Percentiles rank a stretch among this genome's conserved stretches.
phyloP scores from a whole-genome alignment of 1,140 invertebrate species.

The Drosophila equinoxialis region DNA sequence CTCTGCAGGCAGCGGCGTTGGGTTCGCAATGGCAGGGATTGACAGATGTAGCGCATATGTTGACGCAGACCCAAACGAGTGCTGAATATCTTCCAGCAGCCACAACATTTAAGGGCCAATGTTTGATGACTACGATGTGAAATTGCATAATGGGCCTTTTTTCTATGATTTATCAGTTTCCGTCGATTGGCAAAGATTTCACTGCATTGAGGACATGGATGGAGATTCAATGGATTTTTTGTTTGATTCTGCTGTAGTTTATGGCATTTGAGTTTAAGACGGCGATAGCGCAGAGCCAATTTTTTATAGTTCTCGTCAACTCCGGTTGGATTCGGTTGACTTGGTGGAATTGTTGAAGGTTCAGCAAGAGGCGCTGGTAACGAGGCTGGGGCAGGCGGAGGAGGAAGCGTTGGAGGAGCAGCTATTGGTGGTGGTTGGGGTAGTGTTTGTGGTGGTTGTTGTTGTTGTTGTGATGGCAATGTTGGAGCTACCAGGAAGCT shows the following conservation, averaged over 20 bases:
- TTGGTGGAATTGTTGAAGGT: not conserved
- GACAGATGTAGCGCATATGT: constrained; percentile 75
- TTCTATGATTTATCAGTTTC: constrained; percentile 34
- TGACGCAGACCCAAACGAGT: constrained; percentile 59
- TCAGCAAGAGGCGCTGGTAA: constrained; percentile 7
- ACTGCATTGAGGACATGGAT: constrained; percentile 41
- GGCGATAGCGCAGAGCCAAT: constrained; percentile 49
- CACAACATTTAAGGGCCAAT: constrained; percentile 54
- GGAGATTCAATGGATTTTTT: not conserved
- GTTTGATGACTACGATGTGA: constrained; percentile 5
- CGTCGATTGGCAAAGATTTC: constrained; percentile 39
- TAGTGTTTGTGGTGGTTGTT: constrained; percentile 22
- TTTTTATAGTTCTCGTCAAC: constrained; percentile 48
- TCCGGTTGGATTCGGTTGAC: not conserved
- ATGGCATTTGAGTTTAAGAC: constrained; percentile 50
- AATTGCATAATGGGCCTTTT: constrained; percentile 34
- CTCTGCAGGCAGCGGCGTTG: constrained; percentile 55
- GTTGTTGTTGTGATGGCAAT: constrained; percentile 27
- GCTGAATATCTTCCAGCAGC: constrained; percentile 59
- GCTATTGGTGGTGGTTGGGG: constrained; percentile 49
- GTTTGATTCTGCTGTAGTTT: constrained; percentile 13
- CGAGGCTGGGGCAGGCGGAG: not conserved
- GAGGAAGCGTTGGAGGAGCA: constrained; percentile 6
- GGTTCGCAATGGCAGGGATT: constrained; percentile 61
- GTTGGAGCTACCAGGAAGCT: constrained; percentile 63